Evolutionary conservation across 2,888 invertebrate species (phyloP).

Genomic region (Tricholauxania praeusta): DNA sequence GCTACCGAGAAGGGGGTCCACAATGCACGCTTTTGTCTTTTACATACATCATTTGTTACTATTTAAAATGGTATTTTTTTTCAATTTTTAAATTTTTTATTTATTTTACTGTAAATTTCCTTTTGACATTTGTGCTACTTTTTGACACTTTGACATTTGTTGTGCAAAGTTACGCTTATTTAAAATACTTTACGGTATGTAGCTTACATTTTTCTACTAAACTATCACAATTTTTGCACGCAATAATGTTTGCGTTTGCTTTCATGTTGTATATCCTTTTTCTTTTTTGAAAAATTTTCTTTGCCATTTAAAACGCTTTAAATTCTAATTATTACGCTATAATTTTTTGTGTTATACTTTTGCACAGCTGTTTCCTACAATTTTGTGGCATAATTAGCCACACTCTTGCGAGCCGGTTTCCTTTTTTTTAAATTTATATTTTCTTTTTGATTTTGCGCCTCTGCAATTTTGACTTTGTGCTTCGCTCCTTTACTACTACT

Average conservation of each 20-base stretch:
- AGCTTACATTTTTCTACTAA: neutral
- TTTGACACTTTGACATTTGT: conserved; percentile 17
- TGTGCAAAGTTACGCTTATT: conserved; percentile 20
- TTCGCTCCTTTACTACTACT: conserved; percentile 1
- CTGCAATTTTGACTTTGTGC: neutral
- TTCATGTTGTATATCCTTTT: conserved; percentile 28
- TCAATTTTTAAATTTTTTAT: neutral
- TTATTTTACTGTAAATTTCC: neutral
- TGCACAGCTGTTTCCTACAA: conserved; percentile 6
- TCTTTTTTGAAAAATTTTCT: neutral
- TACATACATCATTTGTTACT: conserved; percentile 10
- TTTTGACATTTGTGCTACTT: neutral
- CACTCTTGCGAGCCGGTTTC: neutral
- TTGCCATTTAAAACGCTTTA: conserved; percentile 12
- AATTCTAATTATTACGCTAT: conserved; percentile 6
- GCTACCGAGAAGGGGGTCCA: neutral
- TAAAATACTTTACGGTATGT: neutral
- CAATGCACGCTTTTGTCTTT: neutral
- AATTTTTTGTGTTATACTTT: neutral
- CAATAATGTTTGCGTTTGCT: neutral
- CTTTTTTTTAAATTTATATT: neutral
- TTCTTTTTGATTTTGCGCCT: neutral
- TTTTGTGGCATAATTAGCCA: conserved; percentile 22
- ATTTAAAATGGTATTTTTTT: conserved; percentile 15
- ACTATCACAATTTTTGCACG: neutral